Evolutionary conservation across 2,797 vertebrate genomes (phyloP).

Genomic region (Bucorvus abyssinicus): DNA sequence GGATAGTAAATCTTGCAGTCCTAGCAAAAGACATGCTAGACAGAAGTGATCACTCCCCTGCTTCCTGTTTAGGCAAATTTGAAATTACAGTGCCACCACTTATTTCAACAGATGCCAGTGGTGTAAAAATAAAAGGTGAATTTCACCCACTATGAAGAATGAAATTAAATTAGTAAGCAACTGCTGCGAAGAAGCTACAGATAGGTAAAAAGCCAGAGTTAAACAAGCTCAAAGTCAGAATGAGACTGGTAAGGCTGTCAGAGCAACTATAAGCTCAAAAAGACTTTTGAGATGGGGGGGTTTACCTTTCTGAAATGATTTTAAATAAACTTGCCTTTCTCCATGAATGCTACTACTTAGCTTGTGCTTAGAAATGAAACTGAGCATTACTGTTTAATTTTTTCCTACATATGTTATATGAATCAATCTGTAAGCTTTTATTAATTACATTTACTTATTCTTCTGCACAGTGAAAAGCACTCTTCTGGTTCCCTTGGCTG

Average conservation of each 20-base stretch:
- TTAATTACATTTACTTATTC: neutral
- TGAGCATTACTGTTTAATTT: neutral
- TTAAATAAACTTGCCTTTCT: neutral
- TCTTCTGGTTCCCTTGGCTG: rapidly evolving
- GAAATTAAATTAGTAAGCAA: neutral
- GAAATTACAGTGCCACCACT: neutral
- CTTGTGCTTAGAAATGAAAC: neutral
- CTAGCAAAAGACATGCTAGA: neutral
- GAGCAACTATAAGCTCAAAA: neutral
- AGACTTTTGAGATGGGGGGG: neutral
- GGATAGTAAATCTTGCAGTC: neutral
- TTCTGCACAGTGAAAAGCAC: neutral
- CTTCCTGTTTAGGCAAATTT: neutral
- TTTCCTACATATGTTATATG: neutral
- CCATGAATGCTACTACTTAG: neutral
- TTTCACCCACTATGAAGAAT: neutral
- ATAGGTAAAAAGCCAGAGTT: neutral
- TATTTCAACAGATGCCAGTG: neutral
- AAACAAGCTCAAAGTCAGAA: neutral
- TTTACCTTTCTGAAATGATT: neutral
- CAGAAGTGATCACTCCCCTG: neutral
- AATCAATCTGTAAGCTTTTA: neutral
- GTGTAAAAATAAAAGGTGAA: neutral
- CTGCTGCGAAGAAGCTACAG: neutral
- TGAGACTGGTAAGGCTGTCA: neutral